Percentiles rank a stretch among this genome's conserved stretches.
phyloP scores from a whole-genome alignment of 2,888 invertebrate genomes.

The Notocelia uddmanniana region DNA sequence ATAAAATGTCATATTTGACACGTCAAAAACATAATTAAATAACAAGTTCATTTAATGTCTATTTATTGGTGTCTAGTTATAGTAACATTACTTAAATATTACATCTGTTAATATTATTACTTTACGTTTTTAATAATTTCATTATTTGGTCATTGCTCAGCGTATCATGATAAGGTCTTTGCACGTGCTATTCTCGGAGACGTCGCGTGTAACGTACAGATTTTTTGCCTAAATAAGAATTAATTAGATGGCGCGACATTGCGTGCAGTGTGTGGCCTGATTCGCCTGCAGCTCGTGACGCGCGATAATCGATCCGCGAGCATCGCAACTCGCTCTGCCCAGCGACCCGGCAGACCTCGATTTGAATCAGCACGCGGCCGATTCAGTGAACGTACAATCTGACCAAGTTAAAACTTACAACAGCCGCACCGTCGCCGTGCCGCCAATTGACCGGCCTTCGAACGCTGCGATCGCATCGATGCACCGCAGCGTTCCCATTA shows the following conservation, averaged over 20 bases:
- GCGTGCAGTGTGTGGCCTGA: conserved; percentile 51
- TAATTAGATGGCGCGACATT: conserved; percentile 48
- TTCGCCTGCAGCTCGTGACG: conserved; percentile 62
- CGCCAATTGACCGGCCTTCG: conserved; percentile 50
- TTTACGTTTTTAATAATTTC: no score
- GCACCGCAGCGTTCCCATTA: conserved; percentile 69
- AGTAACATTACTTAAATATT: no score
- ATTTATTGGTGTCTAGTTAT: no score
- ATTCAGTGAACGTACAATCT: conserved; percentile 68
- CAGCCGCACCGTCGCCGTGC: conserved; percentile 51
- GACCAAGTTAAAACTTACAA: conserved; percentile 63
- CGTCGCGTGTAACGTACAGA: conserved; percentile 37
- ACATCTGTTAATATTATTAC: no score
- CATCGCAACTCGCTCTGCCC: conserved; percentile 64
- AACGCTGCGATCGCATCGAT: conserved; percentile 67
- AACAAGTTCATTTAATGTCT: no score
- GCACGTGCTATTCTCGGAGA: conserved; percentile 18
- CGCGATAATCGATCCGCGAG: conserved; percentile 68
- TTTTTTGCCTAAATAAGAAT: conserved; percentile 44
- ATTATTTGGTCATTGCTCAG: conserved; percentile 60
- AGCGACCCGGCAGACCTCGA: conserved; percentile 75
- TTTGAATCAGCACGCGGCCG: conserved; percentile 77
- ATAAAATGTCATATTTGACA: no score
- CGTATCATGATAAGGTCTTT: conserved; percentile 50
- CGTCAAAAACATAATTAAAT: no score